These are phyloP conservation scores for Acanthurus tractus DNA, from an alignment of 2,797 vertebrate species.

Conservation along the genomic window DNA sequence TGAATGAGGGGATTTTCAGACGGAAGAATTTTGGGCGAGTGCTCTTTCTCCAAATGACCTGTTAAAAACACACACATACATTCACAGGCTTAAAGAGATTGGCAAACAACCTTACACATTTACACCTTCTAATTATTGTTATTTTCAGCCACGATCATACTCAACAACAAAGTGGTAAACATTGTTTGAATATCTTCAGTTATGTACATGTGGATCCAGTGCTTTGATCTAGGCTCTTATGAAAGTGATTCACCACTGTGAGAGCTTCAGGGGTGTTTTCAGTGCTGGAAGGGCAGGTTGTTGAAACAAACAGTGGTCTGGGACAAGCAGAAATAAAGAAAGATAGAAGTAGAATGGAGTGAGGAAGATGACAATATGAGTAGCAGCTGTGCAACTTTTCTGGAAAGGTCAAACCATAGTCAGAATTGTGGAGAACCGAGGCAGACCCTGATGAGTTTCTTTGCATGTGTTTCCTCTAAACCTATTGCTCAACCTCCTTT, in stretches of 20 bases:
- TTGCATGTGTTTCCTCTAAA: constrained; percentile 46
- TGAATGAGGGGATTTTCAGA: constrained; percentile 56
- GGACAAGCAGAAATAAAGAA: constrained; percentile 34
- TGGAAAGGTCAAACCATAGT: constrained; percentile 48
- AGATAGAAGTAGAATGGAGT: constrained; percentile 26
- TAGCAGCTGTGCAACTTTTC: constrained; percentile 57
- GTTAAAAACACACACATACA: constrained; percentile 59
- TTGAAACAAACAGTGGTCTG: constrained; percentile 41
- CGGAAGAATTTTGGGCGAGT: constrained; percentile 67
- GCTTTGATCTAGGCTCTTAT: constrained; percentile 39
- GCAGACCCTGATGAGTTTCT: constrained; percentile 44
- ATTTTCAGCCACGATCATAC: neutral
- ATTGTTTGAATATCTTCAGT: constrained; percentile 30
- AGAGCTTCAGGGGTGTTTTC: constrained; percentile 52
- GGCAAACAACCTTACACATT: constrained; percentile 17
- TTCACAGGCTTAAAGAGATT: constrained; percentile 5
- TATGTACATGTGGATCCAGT: constrained; percentile 42
- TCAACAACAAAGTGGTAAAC: constrained; percentile 35
- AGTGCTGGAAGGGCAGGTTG: constrained; percentile 39
- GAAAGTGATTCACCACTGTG: constrained; percentile 48
- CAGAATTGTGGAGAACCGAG: constrained; percentile 32
- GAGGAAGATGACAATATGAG: constrained; percentile 19
- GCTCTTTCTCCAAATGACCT: constrained; percentile 68
- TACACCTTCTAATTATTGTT: constrained; percentile 11
- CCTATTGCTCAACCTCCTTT: constrained; percentile 26